A percentile compares a stretch with the other conserved stretches of the same genome.
Evolutionary conservation across 2,888 invertebrate genomes (phyloP).

Genomic region (Oligia latruncula): DNA sequence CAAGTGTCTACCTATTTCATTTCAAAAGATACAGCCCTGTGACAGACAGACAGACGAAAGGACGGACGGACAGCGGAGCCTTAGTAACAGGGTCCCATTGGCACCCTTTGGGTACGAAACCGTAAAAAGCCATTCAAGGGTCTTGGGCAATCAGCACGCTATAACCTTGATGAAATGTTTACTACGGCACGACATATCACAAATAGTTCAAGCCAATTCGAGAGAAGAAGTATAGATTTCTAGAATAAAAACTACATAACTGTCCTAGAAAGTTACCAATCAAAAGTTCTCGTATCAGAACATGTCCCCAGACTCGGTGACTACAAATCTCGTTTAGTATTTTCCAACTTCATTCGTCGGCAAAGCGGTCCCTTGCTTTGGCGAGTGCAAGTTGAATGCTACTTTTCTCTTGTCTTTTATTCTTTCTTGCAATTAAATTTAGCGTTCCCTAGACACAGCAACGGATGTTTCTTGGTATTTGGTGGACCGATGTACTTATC

Average conservation of each 20-base stretch:
- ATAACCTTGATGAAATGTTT: background rate
- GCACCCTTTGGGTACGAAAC: background rate
- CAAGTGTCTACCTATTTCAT: background rate
- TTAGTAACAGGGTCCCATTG: no score
- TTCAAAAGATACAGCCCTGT: background rate
- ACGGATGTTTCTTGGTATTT: background rate
- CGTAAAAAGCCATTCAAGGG: background rate
- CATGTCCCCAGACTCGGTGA: conserved; percentile 44
- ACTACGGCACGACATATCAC: background rate
- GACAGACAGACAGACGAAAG: background rate
- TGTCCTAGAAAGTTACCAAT: conserved; percentile 45
- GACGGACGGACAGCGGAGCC: no score
- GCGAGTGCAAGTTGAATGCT: conserved; percentile 47
- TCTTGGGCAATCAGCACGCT: background rate
- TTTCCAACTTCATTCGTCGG: conserved; percentile 51
- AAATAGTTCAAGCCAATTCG: background rate
- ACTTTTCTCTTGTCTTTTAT: conserved; percentile 45
- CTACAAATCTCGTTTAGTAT: conserved; percentile 60
- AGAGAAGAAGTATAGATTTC: conserved; percentile 6
- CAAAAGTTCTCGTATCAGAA: conserved; percentile 55
- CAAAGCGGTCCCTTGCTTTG: conserved; percentile 49
- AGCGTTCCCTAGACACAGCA: conserved; percentile 32
- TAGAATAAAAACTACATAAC: conserved; percentile 12
- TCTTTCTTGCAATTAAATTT: conserved; percentile 45
- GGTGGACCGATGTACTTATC: background rate